Conservation (phyloP, 2,888 invertebrate species). For the Spodoptera picta region DNA sequence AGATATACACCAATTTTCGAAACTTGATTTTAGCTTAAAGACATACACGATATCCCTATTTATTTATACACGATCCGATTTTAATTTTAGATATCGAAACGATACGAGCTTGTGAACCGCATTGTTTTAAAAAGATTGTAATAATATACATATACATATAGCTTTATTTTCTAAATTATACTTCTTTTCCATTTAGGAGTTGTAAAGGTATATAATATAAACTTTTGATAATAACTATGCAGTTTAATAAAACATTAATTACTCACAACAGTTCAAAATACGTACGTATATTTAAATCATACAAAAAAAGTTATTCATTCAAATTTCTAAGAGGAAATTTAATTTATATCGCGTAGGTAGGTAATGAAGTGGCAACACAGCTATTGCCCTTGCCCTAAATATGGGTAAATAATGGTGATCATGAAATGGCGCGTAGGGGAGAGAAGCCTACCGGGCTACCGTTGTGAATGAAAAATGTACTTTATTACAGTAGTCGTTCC, state of each 20-base stretch:
- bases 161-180: no score
- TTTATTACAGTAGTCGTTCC: neutral
- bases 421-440: slow-evolving; percentile 17
- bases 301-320: neutral
- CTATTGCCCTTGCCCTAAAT: slow-evolving; percentile 36
- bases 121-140: no score
- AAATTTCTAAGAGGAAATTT: slow-evolving; percentile 14
- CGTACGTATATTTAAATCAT: no score
- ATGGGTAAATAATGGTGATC: slow-evolving; percentile 27
- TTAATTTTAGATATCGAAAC: no score
- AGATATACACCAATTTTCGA: neutral
- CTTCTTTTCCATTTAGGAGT: no score
- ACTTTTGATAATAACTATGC: no score
- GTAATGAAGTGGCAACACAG: slow-evolving; percentile 39
- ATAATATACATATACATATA: no score
- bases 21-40: neutral
- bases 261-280: no score
- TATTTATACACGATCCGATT: neutral
- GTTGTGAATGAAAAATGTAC: slow-evolving; percentile 23
- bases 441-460: neutral
- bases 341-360: slow-evolving; percentile 19
- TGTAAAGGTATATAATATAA: no score
- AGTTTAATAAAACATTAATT: no score
- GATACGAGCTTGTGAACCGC: no score
- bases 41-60: no score